These are phyloP conservation scores for Apoderus coryli DNA, from an alignment of 2,888 invertebrate species.

Conservation along the genomic window DNA sequence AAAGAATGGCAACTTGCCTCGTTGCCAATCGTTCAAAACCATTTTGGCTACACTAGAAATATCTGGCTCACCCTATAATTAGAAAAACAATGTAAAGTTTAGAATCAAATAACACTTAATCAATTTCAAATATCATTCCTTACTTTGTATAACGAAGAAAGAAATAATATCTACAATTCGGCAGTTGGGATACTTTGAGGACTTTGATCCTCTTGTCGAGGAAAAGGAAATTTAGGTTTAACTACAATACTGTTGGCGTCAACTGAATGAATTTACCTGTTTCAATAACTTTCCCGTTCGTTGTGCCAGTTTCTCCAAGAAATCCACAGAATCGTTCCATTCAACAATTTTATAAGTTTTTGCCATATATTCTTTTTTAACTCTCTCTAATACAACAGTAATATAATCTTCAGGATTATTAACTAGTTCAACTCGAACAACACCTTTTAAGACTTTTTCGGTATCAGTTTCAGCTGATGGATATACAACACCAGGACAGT, in stretches of 20 bases:
- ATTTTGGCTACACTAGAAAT: constrained; percentile 76
- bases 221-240: no score
- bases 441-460: constrained; percentile 91
- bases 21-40: constrained; percentile 97
- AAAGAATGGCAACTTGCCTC: constrained; percentile 94
- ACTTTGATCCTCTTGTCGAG: no score
- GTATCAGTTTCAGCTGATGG: constrained; percentile 92
- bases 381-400: constrained; percentile 68
- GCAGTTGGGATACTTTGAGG: no score
- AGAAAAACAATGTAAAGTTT: no score
- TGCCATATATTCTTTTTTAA: constrained; percentile 73
- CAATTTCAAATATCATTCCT: no score
- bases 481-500: constrained; percentile 98
- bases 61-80: constrained; percentile 98
- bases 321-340: constrained; percentile 74
- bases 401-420: constrained; percentile 93
- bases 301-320: constrained; percentile 79
- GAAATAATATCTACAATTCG: no score
- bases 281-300: constrained; percentile 82
- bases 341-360: constrained; percentile 80
- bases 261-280: no score
- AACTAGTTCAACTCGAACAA: constrained; percentile 90
- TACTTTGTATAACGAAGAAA: no score
- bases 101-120: no score
- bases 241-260: no score